Evolutionary conservation across 2,797 vertebrate genomes (phyloP).

Genomic region (Knipowitschia caucasica): DNA sequence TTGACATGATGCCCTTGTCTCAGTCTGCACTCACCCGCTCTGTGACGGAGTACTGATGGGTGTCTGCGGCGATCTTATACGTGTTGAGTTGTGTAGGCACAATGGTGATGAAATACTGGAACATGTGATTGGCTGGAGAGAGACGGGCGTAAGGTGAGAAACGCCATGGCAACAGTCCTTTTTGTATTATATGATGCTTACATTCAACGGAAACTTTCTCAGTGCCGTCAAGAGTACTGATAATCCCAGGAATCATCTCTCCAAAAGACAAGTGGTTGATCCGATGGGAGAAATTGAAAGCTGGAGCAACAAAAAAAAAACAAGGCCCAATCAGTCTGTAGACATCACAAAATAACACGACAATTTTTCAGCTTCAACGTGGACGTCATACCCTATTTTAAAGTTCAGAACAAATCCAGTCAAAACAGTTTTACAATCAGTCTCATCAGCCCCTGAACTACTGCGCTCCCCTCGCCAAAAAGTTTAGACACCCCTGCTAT

Average conservation of each 20-base stretch:
- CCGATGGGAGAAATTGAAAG: constrained; percentile 96
- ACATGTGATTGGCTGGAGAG: constrained; percentile 93
- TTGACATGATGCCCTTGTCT: too few relatives aligned
- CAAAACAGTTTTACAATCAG: too few relatives aligned
- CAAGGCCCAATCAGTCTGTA: neutral
- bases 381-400: too few relatives aligned
- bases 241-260: constrained; percentile 89
- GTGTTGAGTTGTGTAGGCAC: constrained; percentile 97
- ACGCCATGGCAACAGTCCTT: neutral
- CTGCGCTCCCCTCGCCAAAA: too few relatives aligned
- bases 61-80: constrained; percentile 82
- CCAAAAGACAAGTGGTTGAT: constrained; percentile 98
- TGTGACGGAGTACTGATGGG: constrained; percentile 77
- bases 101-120: constrained; percentile 98
- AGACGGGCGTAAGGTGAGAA: neutral
- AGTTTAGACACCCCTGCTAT: too few relatives aligned
- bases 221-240: constrained; percentile 93
- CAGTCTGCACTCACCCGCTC: constrained; percentile 75
- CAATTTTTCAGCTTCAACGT: neutral
- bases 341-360: neutral
- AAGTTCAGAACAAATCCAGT: too few relatives aligned
- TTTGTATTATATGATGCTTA: neutral
- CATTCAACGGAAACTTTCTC: constrained; percentile 87
- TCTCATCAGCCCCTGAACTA: too few relatives aligned
- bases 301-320: constrained; percentile 66